Conservation (phyloP, 2,888 invertebrate species). For the Phania funesta region DNA sequence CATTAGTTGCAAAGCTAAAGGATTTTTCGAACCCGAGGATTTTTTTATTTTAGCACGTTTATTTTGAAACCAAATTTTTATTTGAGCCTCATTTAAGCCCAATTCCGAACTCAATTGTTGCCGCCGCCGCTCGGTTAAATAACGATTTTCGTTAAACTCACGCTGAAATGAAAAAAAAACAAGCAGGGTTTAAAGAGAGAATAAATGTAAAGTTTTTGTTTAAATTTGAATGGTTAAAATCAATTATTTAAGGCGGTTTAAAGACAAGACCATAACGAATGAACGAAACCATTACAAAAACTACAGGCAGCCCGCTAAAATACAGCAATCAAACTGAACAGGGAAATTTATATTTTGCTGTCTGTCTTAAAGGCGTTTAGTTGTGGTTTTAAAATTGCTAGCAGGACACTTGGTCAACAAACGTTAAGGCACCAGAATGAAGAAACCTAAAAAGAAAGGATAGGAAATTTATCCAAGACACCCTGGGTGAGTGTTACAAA, state of each 20-base stretch:
- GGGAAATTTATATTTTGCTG: not conserved
- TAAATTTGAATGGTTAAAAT: constrained; percentile 71
- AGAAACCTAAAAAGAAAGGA: not conserved
- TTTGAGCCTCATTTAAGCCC: constrained; percentile 97
- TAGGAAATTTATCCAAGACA: not conserved
- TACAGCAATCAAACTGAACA: not conserved
- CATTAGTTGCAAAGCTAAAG: constrained; percentile 93
- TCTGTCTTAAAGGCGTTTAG: constrained; percentile 54
- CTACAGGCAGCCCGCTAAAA: not conserved
- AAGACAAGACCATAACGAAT: constrained; percentile 74
- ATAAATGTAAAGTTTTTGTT: constrained; percentile 12
- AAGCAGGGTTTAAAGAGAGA: constrained; percentile 25
- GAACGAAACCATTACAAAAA: constrained; percentile 47
- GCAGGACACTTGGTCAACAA: not conserved
- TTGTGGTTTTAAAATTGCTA: constrained; percentile 55
- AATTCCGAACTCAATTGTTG: constrained; percentile 95
- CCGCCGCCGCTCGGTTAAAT: constrained; percentile 94
- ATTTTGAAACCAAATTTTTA: constrained; percentile 99
- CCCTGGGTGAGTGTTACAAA: constrained; percentile 69
- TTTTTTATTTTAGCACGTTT: constrained; percentile 98
- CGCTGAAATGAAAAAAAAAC: constrained; percentile 81
- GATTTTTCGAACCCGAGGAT: constrained; percentile 90
- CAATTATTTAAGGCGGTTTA: constrained; percentile 77
- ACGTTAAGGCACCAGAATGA: not conserved
- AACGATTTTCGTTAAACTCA: constrained; percentile 95